Evolutionary conservation across 1,140 invertebrate genomes (phyloP).

Genomic region (Bombus huntii): DNA sequence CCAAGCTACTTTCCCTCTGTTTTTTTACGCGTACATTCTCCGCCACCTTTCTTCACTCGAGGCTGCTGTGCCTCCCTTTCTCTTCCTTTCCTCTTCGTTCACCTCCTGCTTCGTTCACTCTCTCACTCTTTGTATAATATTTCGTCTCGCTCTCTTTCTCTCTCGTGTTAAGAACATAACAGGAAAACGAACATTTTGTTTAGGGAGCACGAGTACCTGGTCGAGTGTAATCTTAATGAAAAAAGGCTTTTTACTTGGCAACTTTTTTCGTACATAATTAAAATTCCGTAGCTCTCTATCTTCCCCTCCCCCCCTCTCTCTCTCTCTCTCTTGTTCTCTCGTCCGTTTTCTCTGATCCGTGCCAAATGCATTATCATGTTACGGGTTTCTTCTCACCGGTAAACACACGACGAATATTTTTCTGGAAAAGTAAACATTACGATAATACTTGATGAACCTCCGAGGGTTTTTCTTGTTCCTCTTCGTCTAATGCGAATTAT

Average conservation of each 20-base stretch:
- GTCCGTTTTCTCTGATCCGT: background rate
- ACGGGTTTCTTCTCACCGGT: background rate
- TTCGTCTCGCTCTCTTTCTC: background rate
- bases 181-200: conserved; percentile 61
- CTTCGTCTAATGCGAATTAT: too few species aligned
- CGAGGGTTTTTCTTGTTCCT: too few species aligned
- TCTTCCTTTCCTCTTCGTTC: background rate
- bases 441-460: background rate
- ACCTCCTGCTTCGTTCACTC: background rate
- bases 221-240: conserved; percentile 62
- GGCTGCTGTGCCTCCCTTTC: background rate
- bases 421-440: background rate
- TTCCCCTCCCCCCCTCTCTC: too few species aligned
- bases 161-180: conserved; percentile 30
- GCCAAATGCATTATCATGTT: background rate
- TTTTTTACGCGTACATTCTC: conserved; percentile 33
- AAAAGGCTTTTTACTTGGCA: conserved; percentile 30
- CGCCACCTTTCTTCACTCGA: conserved; percentile 10
- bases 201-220: conserved; percentile 43
- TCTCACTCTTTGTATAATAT: background rate
- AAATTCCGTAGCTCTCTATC: conserved; percentile 27
- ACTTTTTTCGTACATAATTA: conserved; percentile 51
- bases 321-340: too few species aligned
- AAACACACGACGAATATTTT: too few species aligned
- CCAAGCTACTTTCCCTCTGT: conserved; percentile 45